Evolutionary conservation across 2,113 vertebrate species (phyloP).

Genomic region (Pipra filicauda): DNA sequence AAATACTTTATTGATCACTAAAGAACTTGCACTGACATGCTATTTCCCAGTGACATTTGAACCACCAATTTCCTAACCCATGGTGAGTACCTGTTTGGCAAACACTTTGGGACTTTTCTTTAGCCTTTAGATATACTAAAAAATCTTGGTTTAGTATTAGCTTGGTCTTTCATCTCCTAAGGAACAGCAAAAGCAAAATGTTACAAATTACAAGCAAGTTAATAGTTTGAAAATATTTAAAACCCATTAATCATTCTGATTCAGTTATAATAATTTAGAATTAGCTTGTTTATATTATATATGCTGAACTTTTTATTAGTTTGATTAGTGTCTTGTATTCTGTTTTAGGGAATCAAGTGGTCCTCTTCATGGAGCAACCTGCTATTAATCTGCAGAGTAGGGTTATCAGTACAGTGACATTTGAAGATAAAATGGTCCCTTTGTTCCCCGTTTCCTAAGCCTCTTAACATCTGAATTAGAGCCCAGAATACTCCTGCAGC

Average conservation of each 20-base stretch:
- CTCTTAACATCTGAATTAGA: constrained; percentile 14
- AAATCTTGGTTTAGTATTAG: neutral
- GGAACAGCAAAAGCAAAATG: neutral
- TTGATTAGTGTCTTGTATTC: neutral
- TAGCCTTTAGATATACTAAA: neutral
- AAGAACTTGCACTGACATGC: constrained; percentile 73
- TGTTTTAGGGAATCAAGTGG: neutral
- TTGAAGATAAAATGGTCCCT: neutral
- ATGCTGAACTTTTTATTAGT: neutral
- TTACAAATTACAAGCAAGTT: neutral
- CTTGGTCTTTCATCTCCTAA: neutral
- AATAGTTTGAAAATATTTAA: neutral
- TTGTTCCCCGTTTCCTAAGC: neutral
- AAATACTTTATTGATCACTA: constrained; percentile 75
- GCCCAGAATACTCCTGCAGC: neutral
- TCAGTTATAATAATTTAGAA: neutral
- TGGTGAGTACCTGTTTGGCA: neutral
- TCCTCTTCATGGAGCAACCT: neutral
- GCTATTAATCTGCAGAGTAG: neutral
- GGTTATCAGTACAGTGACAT: neutral
- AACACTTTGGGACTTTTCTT: constrained; percentile 6
- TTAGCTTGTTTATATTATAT: neutral
- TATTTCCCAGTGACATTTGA: constrained; percentile 71
- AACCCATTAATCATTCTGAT: neutral
- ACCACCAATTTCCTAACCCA: constrained; percentile 48